Evolutionary conservation across 30 jellyfish, hydroid and myxozoan genomes (phyloP), one percentile per base, ranked within the genome.

Genomic region (Turritopsis dohrnii): DNA sequence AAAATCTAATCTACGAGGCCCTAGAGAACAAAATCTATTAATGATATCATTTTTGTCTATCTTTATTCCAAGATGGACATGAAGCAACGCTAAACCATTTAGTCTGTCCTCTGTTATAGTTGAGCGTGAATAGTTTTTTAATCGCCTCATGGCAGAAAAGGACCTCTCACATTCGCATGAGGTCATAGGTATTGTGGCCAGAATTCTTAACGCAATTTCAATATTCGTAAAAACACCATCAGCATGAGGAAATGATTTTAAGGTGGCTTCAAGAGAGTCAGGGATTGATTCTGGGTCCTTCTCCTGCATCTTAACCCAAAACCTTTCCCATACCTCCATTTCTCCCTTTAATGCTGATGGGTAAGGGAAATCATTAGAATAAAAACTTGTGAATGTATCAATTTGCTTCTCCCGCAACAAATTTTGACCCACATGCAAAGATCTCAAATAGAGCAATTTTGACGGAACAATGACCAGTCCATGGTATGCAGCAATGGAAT

Each of bases 131-230:
- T 69, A 7, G 90, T 87, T 75, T 69, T 87, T 87, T 16, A 87
- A 82, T n/a, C 89, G 89, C 24, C 87, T 71, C 86, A 87, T 26
- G 19, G 79, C 87, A 8, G 84, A 87, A 52, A 81, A 71, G 65
- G 95, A 76, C 65, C 95, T 52, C 83, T 88, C 96, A 60, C 85
- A 83, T 29, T 71, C 80, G 52, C 96, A 82, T n/a, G 96, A 54
- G 21, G 85, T 88, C 28, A 88, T 86, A 1, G 95, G 91, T 20
- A 83, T 29, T 17, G 87, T 65, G 28, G 79, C 91, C 8, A 88
- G 72, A 54, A 88, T 88, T 66, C 72, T 80, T 74, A 88, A 65
- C 18, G 81, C 86, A 1, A 65, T 52, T 54, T 8, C 84, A 8
- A 88, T 75, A 24, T 88, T 88, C 18, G 83, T 76, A 73, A 88